Evolutionary conservation across 2,797 vertebrate species (phyloP).

Genomic region (Lepilemur ruficaudatus): DNA sequence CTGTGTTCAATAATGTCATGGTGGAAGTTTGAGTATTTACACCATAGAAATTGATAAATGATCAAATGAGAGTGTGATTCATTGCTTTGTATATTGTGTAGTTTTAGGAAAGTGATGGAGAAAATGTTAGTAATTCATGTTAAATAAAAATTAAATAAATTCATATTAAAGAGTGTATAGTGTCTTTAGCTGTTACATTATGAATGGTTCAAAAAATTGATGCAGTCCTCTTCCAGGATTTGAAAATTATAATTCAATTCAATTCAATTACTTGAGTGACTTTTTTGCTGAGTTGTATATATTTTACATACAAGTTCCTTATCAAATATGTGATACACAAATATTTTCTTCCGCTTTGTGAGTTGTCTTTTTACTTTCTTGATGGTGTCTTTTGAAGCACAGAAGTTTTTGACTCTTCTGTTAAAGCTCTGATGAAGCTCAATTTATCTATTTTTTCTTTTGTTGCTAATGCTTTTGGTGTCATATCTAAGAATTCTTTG

Average conservation of each 20-base stretch:
- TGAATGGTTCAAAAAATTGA: neutral
- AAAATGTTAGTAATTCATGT: neutral
- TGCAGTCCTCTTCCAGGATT: neutral
- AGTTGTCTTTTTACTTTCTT: neutral
- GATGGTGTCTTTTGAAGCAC: neutral
- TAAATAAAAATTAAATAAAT: neutral
- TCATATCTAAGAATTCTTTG: neutral
- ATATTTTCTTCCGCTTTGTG: neutral
- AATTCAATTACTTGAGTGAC: neutral
- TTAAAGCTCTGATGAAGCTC: neutral
- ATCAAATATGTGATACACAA: neutral
- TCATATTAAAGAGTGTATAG: neutral
- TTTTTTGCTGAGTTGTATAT: no score
- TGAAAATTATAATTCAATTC: neutral
- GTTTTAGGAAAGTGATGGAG: neutral
- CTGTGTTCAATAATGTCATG: neutral
- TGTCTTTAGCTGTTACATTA: neutral
- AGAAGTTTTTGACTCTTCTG: neutral
- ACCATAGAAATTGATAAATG: neutral
- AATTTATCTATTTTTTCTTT: neutral
- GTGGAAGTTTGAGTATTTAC: neutral
- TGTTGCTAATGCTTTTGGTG: neutral
- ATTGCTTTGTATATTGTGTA: neutral
- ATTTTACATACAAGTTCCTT: neutral
- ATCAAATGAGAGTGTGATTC: neutral